Evolutionary conservation across 2,113 vertebrate genomes (phyloP), one percentile per base, ranked within the genome.

Genomic region (Nicator chloris): DNA sequence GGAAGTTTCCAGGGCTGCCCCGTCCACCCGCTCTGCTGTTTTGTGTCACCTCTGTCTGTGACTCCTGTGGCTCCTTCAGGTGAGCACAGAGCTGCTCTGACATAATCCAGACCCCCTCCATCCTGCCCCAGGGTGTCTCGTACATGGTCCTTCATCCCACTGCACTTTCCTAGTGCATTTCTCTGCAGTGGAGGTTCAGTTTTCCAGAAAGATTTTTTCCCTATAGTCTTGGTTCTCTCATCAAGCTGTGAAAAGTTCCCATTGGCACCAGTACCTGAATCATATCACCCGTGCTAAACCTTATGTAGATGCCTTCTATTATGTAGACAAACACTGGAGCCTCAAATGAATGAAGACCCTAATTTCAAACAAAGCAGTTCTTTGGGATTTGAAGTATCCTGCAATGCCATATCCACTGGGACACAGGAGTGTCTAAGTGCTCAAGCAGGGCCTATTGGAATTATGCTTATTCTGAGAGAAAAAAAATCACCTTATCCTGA

Each of bases 91-190:
- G 54, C 42, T 70, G 30, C 47, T 72, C 61, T 66, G 72, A 63
- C 47, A 15, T 33, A 50, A 53, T 66, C 40, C 54, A 57, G 45
- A 20, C 5, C 28, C 24, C 20, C 59, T 79, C 33, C 51, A 17
- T n/a, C 56, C 51, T 68, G 33, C 15, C 57, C 13, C 61, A 16
- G 13, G 3, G 5, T 26, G 9, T 66, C 54, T 47, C 44, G 26
- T 19, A 27, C 2, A 0, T 9, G 47, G 33, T 42, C 63, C 57
- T 57, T 44, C 45, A 16, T 37, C 26, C 53, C 3, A 0, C 44
- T 77, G 37, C 21, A 19, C 49, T 82, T 81, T 44, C 22, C 37
- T 31, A 6, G 10, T 6, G 26, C 64, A 8, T 64, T 68, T 86
- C 56, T 56, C 45, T 40, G 21, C 69, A 42, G 28, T 4, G 19